Evolutionary conservation across 1,140 invertebrate genomes (phyloP).

Genomic region (Calephelis virginiensis): DNA sequence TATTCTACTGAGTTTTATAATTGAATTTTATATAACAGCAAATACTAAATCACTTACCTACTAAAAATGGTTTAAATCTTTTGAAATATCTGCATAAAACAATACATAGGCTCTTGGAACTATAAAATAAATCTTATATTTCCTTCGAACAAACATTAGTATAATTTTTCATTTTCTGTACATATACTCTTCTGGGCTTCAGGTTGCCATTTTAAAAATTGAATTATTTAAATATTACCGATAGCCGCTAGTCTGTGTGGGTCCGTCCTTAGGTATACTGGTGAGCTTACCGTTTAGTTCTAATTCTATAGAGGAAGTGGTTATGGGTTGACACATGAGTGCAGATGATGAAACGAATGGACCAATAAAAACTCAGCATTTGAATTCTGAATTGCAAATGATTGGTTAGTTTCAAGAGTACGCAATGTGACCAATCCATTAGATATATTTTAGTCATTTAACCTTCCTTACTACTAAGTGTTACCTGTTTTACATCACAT

Average conservation of each 20-base stretch:
- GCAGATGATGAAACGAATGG: not conserved
- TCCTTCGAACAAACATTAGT: conserved; percentile 14
- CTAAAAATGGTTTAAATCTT: not conserved
- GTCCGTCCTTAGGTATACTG: conserved; percentile 55
- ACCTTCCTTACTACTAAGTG: conserved; percentile 13
- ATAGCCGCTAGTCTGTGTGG: conserved; percentile 62
- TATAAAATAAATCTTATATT: conserved; percentile 8
- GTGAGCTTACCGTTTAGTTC: conserved; percentile 38
- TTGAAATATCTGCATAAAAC: conserved; percentile 6
- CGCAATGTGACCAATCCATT: not conserved
- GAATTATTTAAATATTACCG: conserved; percentile 45
- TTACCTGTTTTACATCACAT: conserved; percentile 17
- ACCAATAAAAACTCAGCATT: not conserved
- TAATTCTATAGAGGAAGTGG: conserved; percentile 42
- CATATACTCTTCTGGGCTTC: conserved; percentile 42
- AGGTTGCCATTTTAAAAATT: conserved; percentile 48
- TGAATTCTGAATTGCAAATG: not conserved
- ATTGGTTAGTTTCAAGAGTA: not conserved
- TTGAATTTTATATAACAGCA: too few relatives aligned
- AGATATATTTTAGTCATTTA: conserved; percentile 15
- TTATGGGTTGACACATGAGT: conserved; percentile 25
- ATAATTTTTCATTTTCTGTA: conserved; percentile 30
- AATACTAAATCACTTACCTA: too few relatives aligned
- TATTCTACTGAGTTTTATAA: too few relatives aligned
- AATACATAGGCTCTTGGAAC: not conserved